phyloP scores from a whole-genome alignment of 2,888 invertebrate species.

The Meliscaeva auricollis region DNA sequence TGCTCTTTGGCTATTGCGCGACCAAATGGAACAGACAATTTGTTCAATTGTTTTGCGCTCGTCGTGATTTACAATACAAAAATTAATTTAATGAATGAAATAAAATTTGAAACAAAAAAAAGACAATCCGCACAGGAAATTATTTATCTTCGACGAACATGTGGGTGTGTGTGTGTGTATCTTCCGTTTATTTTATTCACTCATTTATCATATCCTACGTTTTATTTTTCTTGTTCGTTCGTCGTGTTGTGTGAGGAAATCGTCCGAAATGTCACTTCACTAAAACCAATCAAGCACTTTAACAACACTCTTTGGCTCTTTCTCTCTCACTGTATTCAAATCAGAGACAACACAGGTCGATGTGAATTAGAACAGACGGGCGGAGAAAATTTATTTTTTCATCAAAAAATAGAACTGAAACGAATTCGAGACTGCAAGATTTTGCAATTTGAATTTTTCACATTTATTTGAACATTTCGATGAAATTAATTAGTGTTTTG shows the following conservation, averaged over 20 bases:
- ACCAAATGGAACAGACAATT: constrained; percentile 44
- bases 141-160: constrained; percentile 71
- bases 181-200: constrained; percentile 60
- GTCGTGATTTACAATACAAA: constrained; percentile 43
- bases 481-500: constrained; percentile 1
- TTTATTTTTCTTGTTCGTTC: constrained; percentile 58
- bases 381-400: constrained; percentile 71
- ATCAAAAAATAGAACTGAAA: constrained; percentile 29
- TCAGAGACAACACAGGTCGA: constrained; percentile 52
- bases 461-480: constrained; percentile 49
- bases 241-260: constrained; percentile 56
- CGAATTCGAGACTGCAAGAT: constrained; percentile 23
- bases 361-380: constrained; percentile 57
- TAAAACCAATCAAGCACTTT: constrained; percentile 51
- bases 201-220: constrained; percentile 64
- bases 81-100: constrained; percentile 67
- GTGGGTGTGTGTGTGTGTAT: constrained; percentile 48
- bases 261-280: constrained; percentile 69
- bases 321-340: constrained; percentile 27
- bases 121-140: constrained; percentile 72
- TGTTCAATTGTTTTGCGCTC: constrained; percentile 27
- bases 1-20: constrained; percentile 23
- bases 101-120: constrained; percentile 54
- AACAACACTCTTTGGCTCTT: constrained; percentile 39
- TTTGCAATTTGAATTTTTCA: constrained; percentile 29